A percentile compares a stretch with the other conserved stretches of the same genome.
Conservation (phyloP, 2,888 invertebrate species). For the Gari tellinella region DNA sequence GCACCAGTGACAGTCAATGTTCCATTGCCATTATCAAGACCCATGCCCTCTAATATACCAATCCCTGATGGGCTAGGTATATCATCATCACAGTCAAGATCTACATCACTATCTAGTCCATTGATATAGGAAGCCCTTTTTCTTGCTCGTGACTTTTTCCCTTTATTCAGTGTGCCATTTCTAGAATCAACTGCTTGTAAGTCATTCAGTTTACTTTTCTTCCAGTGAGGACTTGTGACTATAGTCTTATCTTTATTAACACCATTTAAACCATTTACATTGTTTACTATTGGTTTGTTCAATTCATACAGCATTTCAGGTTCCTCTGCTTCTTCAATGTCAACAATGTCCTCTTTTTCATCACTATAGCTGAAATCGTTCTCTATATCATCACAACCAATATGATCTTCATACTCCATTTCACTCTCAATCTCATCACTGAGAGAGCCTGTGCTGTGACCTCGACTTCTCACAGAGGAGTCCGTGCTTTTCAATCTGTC, state of each 20-base stretch:
- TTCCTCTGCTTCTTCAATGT: constrained; percentile 17
- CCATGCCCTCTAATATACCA: constrained; percentile 24
- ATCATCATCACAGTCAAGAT: constrained; percentile 17
- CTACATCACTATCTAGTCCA: constrained; percentile 1
- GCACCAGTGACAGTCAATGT: constrained; percentile 39
- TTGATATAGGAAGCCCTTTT: background rate
- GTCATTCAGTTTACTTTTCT: constrained; percentile 47
- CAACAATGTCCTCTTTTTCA: constrained; percentile 34
- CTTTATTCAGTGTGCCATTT: constrained; percentile 5
- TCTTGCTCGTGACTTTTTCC: constrained; percentile 9
- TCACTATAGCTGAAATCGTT: constrained; percentile 52
- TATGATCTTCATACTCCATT: constrained; percentile 59
- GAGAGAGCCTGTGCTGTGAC: constrained; percentile 49
- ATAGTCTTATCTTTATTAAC: constrained; percentile 28
- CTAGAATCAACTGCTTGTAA: constrained; percentile 11
- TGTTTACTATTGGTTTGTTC: background rate
- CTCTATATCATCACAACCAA: constrained; percentile 60
- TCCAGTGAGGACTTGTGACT: constrained; percentile 48
- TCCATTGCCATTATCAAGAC: constrained; percentile 53
- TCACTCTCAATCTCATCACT: constrained; percentile 56
- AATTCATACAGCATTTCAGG: background rate
- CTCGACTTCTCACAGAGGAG: constrained; percentile 31
- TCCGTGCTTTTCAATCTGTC: constrained; percentile 37
- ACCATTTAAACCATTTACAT: constrained; percentile 1
- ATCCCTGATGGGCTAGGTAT: constrained; percentile 29